Conservation (phyloP, 2,888 invertebrate genomes). For the Lacanobia wlatinum region DNA sequence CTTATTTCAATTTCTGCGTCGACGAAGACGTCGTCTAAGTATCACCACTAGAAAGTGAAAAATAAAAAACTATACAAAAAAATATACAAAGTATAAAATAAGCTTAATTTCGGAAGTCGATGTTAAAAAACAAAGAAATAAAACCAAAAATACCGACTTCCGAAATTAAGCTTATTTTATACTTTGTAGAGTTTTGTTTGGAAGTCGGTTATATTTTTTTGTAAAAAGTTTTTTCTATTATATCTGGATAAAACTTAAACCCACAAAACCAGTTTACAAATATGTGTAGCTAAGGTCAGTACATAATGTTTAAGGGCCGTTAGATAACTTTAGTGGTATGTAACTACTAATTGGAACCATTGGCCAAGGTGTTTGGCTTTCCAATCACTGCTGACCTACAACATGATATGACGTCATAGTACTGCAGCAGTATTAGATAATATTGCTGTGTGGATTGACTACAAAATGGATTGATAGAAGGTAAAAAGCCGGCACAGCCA, state of each 20-base stretch:
- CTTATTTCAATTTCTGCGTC: too few species aligned
- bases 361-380: slow-evolving; percentile 56
- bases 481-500: not conserved
- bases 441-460: slow-evolving; percentile 8
- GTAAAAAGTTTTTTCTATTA: too few species aligned
- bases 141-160: too few species aligned
- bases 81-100: too few species aligned
- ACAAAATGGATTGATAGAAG: not conserved
- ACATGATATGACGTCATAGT: slow-evolving; percentile 37
- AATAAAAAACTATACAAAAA: too few species aligned
- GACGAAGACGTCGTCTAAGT: too few species aligned
- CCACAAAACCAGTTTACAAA: slow-evolving; percentile 4
- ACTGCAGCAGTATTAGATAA: slow-evolving; percentile 45
- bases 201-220: too few species aligned
- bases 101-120: too few species aligned
- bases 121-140: too few species aligned
- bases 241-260: not conserved
- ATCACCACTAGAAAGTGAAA: too few species aligned
- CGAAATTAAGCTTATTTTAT: too few species aligned
- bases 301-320: slow-evolving; percentile 10
- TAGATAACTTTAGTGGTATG: slow-evolving; percentile 40
- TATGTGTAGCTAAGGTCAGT: slow-evolving; percentile 10
- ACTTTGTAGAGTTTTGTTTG: too few species aligned
- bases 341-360: slow-evolving; percentile 38
- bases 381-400: slow-evolving; percentile 61